Evolutionary conservation across 2,113 vertebrate species (phyloP).

Genomic region (Sorex araneus): DNA sequence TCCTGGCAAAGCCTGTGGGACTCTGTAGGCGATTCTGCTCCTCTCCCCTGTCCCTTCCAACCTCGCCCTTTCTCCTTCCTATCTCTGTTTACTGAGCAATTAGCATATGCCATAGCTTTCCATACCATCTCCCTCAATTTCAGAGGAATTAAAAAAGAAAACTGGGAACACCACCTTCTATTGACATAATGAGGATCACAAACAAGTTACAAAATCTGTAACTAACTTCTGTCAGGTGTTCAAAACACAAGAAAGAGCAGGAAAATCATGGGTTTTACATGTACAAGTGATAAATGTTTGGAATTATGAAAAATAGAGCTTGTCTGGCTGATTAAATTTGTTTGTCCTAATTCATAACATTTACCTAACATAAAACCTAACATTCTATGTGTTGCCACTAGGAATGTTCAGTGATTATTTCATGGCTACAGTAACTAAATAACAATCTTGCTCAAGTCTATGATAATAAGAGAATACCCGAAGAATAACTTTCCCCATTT

Average conservation of each 20-base stretch:
- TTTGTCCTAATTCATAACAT: not conserved
- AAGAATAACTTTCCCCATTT: conserved; percentile 42
- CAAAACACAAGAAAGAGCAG: not conserved
- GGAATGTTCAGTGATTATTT: conserved; percentile 46
- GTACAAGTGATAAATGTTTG: not conserved
- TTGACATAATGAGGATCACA: not conserved
- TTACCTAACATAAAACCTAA: not conserved
- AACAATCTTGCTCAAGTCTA: conserved; percentile 7
- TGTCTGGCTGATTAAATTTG: not conserved
- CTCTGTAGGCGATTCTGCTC: not conserved
- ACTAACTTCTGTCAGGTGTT: too few relatives aligned
- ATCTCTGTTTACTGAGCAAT: not conserved
- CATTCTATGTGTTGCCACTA: not conserved
- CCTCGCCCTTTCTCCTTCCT: not conserved
- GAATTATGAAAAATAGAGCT: not conserved
- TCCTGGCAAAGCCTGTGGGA: not conserved
- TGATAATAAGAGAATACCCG: conserved; percentile 39
- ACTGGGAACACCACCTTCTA: not conserved
- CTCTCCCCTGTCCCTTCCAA: not conserved
- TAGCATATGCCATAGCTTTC: not conserved
- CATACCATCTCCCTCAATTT: not conserved
- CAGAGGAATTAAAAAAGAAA: not conserved
- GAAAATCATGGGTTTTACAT: not conserved
- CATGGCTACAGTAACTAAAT: conserved; percentile 54
- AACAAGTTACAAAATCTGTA: not conserved